Evolutionary conservation across 2,888 invertebrate genomes (phyloP).

Genomic region (Napeogenes sylphis): DNA sequence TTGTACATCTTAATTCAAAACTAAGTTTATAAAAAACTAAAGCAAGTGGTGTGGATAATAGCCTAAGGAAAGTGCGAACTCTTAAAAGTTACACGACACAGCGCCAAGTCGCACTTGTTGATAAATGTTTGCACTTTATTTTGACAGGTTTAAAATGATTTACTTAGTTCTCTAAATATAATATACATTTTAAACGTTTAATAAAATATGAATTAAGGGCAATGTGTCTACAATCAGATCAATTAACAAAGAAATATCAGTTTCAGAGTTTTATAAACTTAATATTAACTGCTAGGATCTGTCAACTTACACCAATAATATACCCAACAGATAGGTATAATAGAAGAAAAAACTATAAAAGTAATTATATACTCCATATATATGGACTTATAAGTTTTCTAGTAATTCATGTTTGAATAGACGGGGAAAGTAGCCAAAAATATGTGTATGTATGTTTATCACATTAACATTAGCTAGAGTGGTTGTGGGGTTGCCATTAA

Average conservation of each 20-base stretch:
- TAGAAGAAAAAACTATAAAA: too few relatives aligned
- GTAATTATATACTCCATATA: too few relatives aligned
- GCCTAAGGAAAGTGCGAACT: constrained; percentile 12
- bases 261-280: too few relatives aligned
- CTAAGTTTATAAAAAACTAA: neutral
- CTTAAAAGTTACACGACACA: constrained; percentile 25
- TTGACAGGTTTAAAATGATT: constrained; percentile 22
- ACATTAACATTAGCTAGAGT: neutral
- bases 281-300: too few relatives aligned
- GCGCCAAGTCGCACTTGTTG: constrained; percentile 32
- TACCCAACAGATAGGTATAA: too few relatives aligned
- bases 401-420: too few relatives aligned
- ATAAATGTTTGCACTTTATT: constrained; percentile 29
- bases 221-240: too few relatives aligned
- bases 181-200: constrained; percentile 17
- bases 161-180: constrained; percentile 18
- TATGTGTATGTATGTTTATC: neutral
- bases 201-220: too few relatives aligned
- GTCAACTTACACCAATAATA: too few relatives aligned
- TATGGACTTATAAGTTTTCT: too few relatives aligned
- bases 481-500: neutral
- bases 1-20: neutral
- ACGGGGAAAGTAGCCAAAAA: too few relatives aligned
- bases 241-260: too few relatives aligned
- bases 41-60: constrained; percentile 1